Evolutionary conservation across 2,888 invertebrate species (phyloP).

Genomic region (Acanthosepion pharaonis): DNA sequence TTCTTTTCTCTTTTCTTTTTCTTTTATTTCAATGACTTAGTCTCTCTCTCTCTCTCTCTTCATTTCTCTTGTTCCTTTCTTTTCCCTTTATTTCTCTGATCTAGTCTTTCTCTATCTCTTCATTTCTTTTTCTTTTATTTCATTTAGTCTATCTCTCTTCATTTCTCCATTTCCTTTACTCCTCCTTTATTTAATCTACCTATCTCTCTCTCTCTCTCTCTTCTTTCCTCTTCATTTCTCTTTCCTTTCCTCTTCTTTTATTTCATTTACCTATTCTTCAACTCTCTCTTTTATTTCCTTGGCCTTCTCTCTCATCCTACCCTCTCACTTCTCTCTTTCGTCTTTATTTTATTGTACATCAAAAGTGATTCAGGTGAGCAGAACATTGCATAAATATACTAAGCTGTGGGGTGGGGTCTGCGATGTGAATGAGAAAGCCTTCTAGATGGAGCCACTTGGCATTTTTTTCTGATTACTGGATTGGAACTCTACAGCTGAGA

Average conservation of each 20-base stretch:
- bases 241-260: background rate
- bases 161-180: background rate
- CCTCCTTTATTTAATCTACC: background rate
- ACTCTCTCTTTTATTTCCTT: background rate
- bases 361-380: background rate
- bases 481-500: background rate
- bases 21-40: background rate
- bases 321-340: background rate
- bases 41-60: background rate
- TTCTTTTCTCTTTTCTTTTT: background rate
- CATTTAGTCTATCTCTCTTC: background rate
- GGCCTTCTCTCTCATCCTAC: background rate
- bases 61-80: background rate
- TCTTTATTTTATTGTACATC: background rate
- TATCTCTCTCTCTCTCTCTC: background rate
- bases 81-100: background rate
- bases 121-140: background rate
- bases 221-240: background rate
- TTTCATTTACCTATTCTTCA: background rate
- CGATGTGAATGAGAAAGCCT: background rate
- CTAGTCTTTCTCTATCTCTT: background rate
- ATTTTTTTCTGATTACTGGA: background rate
- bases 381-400: background rate
- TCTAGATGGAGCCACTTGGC: background rate
- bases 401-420: background rate